Conservation (phyloP, 2,888 invertebrate genomes). For the Subacronicta megacephala region DNA sequence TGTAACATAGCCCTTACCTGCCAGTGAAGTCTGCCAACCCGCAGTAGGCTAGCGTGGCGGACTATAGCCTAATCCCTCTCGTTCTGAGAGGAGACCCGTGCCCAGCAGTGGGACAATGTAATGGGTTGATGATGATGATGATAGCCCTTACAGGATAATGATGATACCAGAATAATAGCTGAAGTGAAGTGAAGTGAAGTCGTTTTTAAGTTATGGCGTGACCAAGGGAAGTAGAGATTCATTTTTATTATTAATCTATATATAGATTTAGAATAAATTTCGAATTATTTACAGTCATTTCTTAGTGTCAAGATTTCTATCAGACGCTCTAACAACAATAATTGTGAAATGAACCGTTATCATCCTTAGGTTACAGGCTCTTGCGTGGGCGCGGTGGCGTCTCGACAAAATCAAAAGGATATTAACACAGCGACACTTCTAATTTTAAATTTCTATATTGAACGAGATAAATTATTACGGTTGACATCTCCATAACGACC, state of each 20-base stretch:
- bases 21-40: too few species aligned
- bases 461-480: slow-evolving; percentile 12
- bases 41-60: too few species aligned
- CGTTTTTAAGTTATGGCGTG: too few species aligned
- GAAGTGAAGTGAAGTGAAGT: not conserved
- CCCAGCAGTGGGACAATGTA: too few species aligned
- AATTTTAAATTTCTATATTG: slow-evolving; percentile 37
- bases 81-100: too few species aligned
- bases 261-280: not conserved
- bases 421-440: slow-evolving; percentile 26
- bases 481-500: slow-evolving; percentile 19
- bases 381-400: slow-evolving; percentile 47
- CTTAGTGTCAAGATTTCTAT: slow-evolving; percentile 25
- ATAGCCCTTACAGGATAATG: too few species aligned
- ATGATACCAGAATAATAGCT: too few species aligned
- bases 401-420: slow-evolving; percentile 27
- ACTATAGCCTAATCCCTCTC: too few species aligned
- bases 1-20: too few species aligned
- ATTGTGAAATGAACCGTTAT: slow-evolving; percentile 51
- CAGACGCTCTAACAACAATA: slow-evolving; percentile 25
- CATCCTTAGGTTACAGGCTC: slow-evolving; percentile 14
- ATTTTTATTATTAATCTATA: too few species aligned
- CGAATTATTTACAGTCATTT: not conserved
- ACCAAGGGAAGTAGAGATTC: too few species aligned
- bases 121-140: too few species aligned